Base-by-base conservation (phyloP, 2,888 invertebrate species). In the Criorhina ranunculi region DNA sequence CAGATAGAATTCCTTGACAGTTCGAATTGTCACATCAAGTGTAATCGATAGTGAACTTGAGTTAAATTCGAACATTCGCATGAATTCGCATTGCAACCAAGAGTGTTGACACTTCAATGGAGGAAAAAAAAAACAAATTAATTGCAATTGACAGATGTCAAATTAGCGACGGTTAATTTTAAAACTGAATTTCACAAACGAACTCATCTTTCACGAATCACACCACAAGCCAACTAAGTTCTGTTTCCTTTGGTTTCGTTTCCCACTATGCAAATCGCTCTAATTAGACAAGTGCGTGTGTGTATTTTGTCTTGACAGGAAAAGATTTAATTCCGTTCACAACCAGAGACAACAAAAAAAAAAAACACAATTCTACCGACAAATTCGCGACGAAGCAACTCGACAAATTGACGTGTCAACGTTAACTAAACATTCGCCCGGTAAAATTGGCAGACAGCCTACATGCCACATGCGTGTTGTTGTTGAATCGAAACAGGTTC, bases 331-430 rank as follows among this genome's bases (percentile, higher is more conserved):
- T 72, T 67, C 42, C 83, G 31, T 51, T 72, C n/a, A 67, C 49
- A 73, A 60, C 35, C 17, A 37, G 37, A 46, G n/a, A n/a, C n/a
- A 17, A 53, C 12, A n/a, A 15, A 59, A 57, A 33, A 80, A 37
- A 51, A 51, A 66, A 73, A 6, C n/a, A 11, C 35, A 62, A 62
- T 17, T 72, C 17, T 12, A 55, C 73, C 66, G 77, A 80, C 49
- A 69, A 75, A 59, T 64, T 66, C 79, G 80, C 88, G 87, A 82
- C 86, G 85, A 86, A 76, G 82, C 89, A 89, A 89, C 89, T 89
- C 88, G 87, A 87, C 89, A 89, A 90, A 89, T 89, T 88, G 89
- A 89, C 88, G 88, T 89, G 89, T 88, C 88, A 88, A 88, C 88
- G 89, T 87, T 86, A 89, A 89, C 90, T 89, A 88, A 88, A 86